Base-by-base conservation (phyloP, 1,140 invertebrate genomes). In the Bombus polaris region DNA sequence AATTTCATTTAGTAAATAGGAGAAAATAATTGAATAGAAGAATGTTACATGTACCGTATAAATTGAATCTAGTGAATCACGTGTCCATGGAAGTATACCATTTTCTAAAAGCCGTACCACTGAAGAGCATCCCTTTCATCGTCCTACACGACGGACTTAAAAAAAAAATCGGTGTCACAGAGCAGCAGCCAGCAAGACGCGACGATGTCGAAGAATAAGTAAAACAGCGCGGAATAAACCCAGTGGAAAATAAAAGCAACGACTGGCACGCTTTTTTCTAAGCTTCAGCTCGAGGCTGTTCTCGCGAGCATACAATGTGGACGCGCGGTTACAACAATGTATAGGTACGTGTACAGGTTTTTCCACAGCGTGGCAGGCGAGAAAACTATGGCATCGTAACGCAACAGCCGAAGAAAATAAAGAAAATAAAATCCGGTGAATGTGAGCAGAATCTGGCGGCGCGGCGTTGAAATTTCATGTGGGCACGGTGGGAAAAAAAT, bases 361-460 rank as follows among this genome's bases (percentile, higher is more conserved):
- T 76, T 9, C 37, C 15, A 53, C 47, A 59, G 59, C n/a, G 18
- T 25, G 65, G 57, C 42, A 25, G 66, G 32, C 42, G 25, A 18
- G 42, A 15, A 44, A 47, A 73, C 42, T 73, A 44, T 73, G 28
- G 42, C 71, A 44, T 73, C 71, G 42, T 47, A 32, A 73, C 42
- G 71, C 39, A 32, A 73, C 71, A 74, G 25, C 78, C 39, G 77
- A 83, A 74, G 42, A 76, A 73, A 80, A 85, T 71, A 72, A 62
- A 74, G 42, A 76, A 73, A 80, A 85, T 71, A 72, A 62, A 62
- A 65, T 35, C 68, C 37, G 59, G 47, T 82, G 83, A 88, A 89
- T 88, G 53, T 68, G 62, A 84, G 28, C 47, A 32, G 73, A 75
- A 81, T 39, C 62, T 13, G 70, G 2, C 28, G 3, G 42, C 37